phyloP scores from a whole-genome alignment of 2,797 vertebrate genomes.

The Carapus acus region DNA sequence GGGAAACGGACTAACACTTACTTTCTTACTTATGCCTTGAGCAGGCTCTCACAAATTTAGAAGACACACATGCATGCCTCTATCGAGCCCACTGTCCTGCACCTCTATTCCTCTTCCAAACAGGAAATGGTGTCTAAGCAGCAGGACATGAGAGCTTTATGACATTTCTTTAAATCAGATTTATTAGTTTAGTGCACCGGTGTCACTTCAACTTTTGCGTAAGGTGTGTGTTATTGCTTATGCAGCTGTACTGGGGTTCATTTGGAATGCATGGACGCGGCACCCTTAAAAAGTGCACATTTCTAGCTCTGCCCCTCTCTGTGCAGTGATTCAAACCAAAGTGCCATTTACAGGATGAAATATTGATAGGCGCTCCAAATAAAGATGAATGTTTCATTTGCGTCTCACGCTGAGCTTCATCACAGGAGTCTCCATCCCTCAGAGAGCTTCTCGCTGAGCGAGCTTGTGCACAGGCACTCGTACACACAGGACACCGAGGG shows the following conservation, averaged over 20 bases:
- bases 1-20: not conserved
- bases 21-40: slow-evolving; percentile 2
- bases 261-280: slow-evolving; percentile 25
- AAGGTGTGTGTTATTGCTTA: slow-evolving; percentile 1
- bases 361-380: slow-evolving; percentile 57
- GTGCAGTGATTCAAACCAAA: slow-evolving; percentile 23
- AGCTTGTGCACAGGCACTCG: slow-evolving; percentile 6
- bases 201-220: slow-evolving; percentile 24
- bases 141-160: too few relatives aligned
- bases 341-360: slow-evolving; percentile 60
- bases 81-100: not conserved
- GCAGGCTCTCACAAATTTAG: not conserved
- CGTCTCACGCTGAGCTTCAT: slow-evolving; percentile 8
- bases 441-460: not conserved
- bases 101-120: slow-evolving; percentile 19
- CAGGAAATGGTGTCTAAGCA: slow-evolving; percentile 28
- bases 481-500: slow-evolving; percentile 5
- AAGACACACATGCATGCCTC: slow-evolving; percentile 1
- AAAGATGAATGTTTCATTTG: slow-evolving; percentile 42
- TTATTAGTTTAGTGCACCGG: slow-evolving; percentile 2
- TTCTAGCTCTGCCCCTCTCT: slow-evolving; percentile 30
- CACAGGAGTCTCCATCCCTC: slow-evolving; percentile 21
- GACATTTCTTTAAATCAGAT: too few relatives aligned
- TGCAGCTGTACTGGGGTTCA: slow-evolving; percentile 15
- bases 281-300: slow-evolving; percentile 42